Percentiles rank a stretch among this genome's conserved stretches.
phyloP scores from a whole-genome alignment of 2,797 vertebrate genomes.

The Arremon aurantiirostris region DNA sequence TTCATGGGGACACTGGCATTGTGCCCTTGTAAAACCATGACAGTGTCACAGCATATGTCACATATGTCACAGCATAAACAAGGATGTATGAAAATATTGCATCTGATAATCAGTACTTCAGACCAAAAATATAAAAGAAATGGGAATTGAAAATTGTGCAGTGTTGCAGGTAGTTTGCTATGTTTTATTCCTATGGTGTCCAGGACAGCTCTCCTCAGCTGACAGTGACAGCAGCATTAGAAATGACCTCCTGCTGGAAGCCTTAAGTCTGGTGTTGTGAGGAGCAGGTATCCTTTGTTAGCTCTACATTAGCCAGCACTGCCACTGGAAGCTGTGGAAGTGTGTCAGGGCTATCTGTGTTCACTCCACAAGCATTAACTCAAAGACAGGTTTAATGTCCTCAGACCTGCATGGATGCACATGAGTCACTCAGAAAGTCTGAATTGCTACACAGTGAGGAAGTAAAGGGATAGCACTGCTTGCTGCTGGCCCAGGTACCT shows the following conservation, averaged over 20 bases:
- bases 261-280: neutral
- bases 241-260: neutral
- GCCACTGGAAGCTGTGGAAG: neutral
- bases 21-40: too few relatives aligned
- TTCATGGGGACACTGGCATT: too few relatives aligned
- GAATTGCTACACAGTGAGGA: neutral
- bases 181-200: accelerated
- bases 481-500: neutral
- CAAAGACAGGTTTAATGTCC: neutral
- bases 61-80: neutral
- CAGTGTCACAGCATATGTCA: neutral
- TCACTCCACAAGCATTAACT: neutral
- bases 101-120: neutral
- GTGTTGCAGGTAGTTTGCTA: neutral
- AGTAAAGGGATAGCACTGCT: neutral
- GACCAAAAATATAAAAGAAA: neutral
- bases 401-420: neutral
- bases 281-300: neutral
- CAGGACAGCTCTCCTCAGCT: neutral
- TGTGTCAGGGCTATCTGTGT: neutral
- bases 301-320: neutral
- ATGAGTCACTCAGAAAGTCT: neutral
- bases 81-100: neutral
- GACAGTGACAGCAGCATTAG: neutral
- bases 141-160: neutral